These are phyloP conservation scores for Aythya baeri DNA, from an alignment of 2,113 vertebrate genomes.

Conservation along the genomic window DNA sequence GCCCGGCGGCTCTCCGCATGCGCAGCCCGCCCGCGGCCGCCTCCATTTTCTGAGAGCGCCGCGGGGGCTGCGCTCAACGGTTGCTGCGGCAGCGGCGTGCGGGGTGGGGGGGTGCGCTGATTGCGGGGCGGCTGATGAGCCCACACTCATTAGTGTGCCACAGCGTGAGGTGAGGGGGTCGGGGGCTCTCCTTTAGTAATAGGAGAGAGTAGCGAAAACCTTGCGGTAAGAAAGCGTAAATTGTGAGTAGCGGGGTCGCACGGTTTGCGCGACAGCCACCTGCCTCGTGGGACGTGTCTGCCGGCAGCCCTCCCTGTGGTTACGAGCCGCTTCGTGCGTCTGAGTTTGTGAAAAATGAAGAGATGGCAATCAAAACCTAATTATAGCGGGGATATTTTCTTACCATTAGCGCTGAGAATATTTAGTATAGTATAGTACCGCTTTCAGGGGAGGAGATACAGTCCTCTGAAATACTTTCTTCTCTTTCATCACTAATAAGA, in stretches of 20 bases:
- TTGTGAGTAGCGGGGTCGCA: not conserved
- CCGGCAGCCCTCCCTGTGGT: not conserved
- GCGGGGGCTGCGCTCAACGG: too few relatives aligned
- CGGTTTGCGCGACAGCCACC: not conserved
- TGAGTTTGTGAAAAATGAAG: not conserved
- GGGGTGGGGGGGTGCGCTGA: too few relatives aligned
- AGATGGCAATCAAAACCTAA: not conserved
- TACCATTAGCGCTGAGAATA: not conserved
- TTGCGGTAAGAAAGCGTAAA: not conserved
- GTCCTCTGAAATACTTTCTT: not conserved
- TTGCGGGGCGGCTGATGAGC: too few relatives aligned
- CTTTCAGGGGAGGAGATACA: not conserved
- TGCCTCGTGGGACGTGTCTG: not conserved
- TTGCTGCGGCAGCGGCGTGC: too few relatives aligned
- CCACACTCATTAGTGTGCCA: too few relatives aligned
- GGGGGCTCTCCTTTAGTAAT: not conserved
- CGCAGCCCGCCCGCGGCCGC: too few relatives aligned
- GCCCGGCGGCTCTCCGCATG: too few relatives aligned
- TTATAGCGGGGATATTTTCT: not conserved
- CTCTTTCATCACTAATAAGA: not conserved
- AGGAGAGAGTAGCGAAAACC: not conserved
- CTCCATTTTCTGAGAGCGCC: too few relatives aligned
- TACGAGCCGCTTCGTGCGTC: not conserved
- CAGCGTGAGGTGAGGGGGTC: too few relatives aligned
- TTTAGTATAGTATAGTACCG: not conserved